Percentiles rank a stretch among this genome's conserved stretches.
Evolutionary conservation across 2,888 invertebrate species (phyloP).

Genomic region (Eupithecia abbreviata): DNA sequence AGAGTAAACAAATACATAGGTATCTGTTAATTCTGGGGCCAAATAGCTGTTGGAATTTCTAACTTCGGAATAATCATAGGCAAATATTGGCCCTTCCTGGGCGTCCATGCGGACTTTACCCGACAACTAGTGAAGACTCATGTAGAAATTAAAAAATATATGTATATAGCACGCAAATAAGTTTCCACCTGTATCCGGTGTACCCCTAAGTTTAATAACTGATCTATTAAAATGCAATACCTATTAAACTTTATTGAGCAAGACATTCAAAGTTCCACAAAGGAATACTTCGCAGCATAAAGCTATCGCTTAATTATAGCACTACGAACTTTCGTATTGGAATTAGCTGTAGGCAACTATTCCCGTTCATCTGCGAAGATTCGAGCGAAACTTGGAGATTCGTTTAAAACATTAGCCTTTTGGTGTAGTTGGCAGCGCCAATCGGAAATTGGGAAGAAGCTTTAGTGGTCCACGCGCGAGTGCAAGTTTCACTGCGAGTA

Average conservation of each 20-base stretch:
- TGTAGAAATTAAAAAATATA: no score
- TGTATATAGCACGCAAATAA: neutral
- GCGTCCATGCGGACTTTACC: no score
- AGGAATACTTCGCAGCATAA: slow-evolving; percentile 26
- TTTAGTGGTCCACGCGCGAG: neutral
- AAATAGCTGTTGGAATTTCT: no score
- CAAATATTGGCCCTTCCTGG: no score
- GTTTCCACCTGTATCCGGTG: neutral
- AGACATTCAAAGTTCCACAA: slow-evolving; percentile 19
- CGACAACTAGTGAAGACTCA: no score
- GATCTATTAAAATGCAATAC: slow-evolving; percentile 3
- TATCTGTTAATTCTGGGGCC: no score
- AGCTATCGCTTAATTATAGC: slow-evolving; percentile 47
- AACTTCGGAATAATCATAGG: no score
- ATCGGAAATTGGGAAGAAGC: neutral
- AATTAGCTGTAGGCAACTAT: slow-evolving; percentile 60
- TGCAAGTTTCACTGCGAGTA: neutral
- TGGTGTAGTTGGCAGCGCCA: slow-evolving; percentile 51
- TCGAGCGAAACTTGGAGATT: slow-evolving; percentile 58
- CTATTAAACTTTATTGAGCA: slow-evolving; percentile 19
- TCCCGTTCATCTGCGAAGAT: slow-evolving; percentile 50
- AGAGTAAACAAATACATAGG: no score
- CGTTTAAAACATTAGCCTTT: slow-evolving; percentile 68
- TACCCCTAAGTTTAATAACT: neutral
- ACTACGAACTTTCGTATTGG: slow-evolving; percentile 47